phyloP scores from a whole-genome alignment of 2,797 vertebrate genomes.

The Notamacropus eugenii region DNA sequence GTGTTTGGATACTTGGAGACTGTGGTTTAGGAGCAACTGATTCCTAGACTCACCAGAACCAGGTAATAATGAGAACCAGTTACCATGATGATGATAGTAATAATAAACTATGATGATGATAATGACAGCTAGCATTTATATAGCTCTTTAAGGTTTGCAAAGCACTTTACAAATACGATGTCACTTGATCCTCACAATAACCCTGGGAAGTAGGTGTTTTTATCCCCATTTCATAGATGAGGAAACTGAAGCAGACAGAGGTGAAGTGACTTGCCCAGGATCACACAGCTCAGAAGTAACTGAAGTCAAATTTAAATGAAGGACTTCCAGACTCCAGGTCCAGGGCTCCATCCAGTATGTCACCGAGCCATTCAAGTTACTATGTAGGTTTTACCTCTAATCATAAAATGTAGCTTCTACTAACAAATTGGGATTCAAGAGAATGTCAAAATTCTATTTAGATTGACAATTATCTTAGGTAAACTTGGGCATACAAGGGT shows the following conservation, averaged over 20 bases:
- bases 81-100: not conserved
- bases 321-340: not conserved
- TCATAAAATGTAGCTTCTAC: constrained; percentile 36
- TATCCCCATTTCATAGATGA: not conserved
- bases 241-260: not conserved
- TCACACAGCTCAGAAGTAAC: not conserved
- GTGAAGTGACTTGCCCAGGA: not conserved
- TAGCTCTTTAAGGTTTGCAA: not conserved
- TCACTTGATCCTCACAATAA: not conserved
- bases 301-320: not conserved
- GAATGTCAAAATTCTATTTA: constrained; percentile 48
- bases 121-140: not conserved
- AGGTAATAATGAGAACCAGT: not conserved
- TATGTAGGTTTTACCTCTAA: constrained; percentile 29
- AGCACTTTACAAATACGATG: not conserved
- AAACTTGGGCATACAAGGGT: constrained; percentile 30
- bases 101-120: too few species aligned
- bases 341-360: not conserved
- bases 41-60: constrained; percentile 51
- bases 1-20: not conserved
- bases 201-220: not conserved
- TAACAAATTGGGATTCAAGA: constrained; percentile 10
- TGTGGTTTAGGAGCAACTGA: not conserved
- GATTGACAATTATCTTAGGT: not conserved
- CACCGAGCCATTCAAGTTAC: not conserved